Conservation (phyloP, 2,113 vertebrate species). For the Vidua chalybeata region DNA sequence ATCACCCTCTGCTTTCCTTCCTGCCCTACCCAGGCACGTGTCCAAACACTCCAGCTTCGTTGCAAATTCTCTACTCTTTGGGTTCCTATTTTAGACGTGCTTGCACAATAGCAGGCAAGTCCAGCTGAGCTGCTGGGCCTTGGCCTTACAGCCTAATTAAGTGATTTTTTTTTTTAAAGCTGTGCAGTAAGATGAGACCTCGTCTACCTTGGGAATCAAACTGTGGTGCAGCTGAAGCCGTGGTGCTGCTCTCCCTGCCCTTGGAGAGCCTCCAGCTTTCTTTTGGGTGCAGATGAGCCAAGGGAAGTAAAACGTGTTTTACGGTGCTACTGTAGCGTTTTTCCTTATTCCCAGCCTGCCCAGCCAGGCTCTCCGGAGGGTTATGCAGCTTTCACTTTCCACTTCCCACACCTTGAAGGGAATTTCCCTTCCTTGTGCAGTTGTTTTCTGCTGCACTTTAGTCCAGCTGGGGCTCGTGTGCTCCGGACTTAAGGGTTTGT, state of each 20-base stretch:
- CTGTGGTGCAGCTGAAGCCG: not conserved
- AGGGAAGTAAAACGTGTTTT: not conserved
- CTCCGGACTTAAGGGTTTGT: not conserved
- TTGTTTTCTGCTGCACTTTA: not conserved
- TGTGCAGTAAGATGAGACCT: not conserved
- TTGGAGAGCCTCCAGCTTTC: not conserved
- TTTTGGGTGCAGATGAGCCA: not conserved
- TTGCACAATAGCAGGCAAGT: not conserved
- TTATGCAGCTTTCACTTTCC: not conserved
- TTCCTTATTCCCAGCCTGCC: not conserved
- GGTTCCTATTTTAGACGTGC: not conserved
- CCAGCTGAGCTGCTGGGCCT: not conserved
- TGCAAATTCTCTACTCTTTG: not conserved
- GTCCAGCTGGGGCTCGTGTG: not conserved
- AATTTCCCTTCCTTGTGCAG: not conserved
- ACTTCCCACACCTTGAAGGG: not conserved
- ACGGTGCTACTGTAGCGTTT: accelerated
- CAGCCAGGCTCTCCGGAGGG: not conserved
- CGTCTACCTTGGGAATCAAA: not conserved
- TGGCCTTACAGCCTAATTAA: not conserved
- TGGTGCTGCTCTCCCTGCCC: not conserved
- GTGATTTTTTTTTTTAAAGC: not conserved
- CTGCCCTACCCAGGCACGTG: not conserved
- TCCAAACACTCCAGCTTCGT: not conserved
- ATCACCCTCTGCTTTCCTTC: not conserved